Percentiles rank a stretch among this genome's conserved stretches.
These are phyloP conservation scores for Subacronicta megacephala DNA, from an alignment of 2,888 invertebrate genomes.

Conservation along the genomic window DNA sequence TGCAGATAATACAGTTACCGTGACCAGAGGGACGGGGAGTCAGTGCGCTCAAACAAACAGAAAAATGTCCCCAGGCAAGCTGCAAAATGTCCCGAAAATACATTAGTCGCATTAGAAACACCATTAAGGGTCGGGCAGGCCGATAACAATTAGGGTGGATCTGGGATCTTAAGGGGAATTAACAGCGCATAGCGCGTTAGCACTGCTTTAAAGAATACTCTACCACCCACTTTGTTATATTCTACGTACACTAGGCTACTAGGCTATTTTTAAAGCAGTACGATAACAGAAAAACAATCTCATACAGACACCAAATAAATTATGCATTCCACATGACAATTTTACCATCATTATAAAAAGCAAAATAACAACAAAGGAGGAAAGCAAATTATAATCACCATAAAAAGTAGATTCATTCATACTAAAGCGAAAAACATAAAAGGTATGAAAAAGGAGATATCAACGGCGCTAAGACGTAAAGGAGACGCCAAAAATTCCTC, in stretches of 20 bases:
- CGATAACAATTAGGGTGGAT: conserved; percentile 89
- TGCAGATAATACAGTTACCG: conserved; percentile 87
- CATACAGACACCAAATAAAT: conserved; percentile 17
- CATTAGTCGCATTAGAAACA: conserved; percentile 89
- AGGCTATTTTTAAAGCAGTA: conserved; percentile 4
- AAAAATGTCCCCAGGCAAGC: conserved; percentile 88
- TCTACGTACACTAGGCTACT: conserved; percentile 10
- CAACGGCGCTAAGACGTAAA: conserved; percentile 77
- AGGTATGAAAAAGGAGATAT: conserved; percentile 81
- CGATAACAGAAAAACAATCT: background rate
- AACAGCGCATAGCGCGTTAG: conserved; percentile 80
- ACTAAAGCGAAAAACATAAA: conserved; percentile 78
- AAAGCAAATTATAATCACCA: conserved; percentile 72
- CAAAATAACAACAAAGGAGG: conserved; percentile 47
- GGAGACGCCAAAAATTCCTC: conserved; percentile 79
- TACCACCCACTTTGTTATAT: conserved; percentile 15
- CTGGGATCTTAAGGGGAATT: conserved; percentile 85
- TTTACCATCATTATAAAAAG: conserved; percentile 36
- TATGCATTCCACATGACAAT: conserved; percentile 26
- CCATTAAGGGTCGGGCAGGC: conserved; percentile 84
- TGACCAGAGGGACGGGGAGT: conserved; percentile 74
- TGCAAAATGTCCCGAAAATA: conserved; percentile 89
- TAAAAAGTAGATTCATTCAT: conserved; percentile 77
- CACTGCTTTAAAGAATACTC: conserved; percentile 77
- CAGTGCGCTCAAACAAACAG: conserved; percentile 83